Evolutionary conservation across 2,888 invertebrate genomes (phyloP).

Genomic region (Lithosia quadra): DNA sequence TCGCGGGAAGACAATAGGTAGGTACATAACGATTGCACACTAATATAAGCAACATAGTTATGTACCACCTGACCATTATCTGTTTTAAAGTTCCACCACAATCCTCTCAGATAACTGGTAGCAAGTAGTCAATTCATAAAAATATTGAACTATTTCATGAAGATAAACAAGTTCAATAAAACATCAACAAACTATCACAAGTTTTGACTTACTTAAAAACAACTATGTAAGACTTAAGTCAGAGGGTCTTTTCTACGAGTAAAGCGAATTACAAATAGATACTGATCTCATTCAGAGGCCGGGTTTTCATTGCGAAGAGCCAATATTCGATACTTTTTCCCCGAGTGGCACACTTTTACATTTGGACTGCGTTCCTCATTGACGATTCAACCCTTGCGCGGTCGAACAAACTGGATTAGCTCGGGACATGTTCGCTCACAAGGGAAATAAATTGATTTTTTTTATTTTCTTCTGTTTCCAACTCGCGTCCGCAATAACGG

Average conservation of each 20-base stretch:
- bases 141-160: background rate
- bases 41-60: too few relatives aligned
- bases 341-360: slow-evolving; percentile 78
- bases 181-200: slow-evolving; percentile 6
- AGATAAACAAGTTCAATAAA: slow-evolving; percentile 7
- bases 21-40: too few relatives aligned
- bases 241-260: slow-evolving; percentile 53
- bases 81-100: too few relatives aligned
- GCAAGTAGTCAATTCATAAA: background rate
- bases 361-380: slow-evolving; percentile 82
- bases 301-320: slow-evolving; percentile 75
- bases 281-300: slow-evolving; percentile 66
- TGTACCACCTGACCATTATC: too few relatives aligned
- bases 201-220: slow-evolving; percentile 37
- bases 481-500: slow-evolving; percentile 77
- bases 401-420: slow-evolving; percentile 85
- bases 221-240: slow-evolving; percentile 48
- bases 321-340: slow-evolving; percentile 78
- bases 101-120: background rate
- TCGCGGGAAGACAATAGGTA: too few relatives aligned
- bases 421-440: slow-evolving; percentile 82
- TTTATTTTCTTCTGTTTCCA: slow-evolving; percentile 75
- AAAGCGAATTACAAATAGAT: slow-evolving; percentile 70
- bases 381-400: slow-evolving; percentile 85
- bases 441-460: slow-evolving; percentile 85